phyloP scores from a whole-genome alignment of 2,797 vertebrate species.

The Enteromius fasciolatus region DNA sequence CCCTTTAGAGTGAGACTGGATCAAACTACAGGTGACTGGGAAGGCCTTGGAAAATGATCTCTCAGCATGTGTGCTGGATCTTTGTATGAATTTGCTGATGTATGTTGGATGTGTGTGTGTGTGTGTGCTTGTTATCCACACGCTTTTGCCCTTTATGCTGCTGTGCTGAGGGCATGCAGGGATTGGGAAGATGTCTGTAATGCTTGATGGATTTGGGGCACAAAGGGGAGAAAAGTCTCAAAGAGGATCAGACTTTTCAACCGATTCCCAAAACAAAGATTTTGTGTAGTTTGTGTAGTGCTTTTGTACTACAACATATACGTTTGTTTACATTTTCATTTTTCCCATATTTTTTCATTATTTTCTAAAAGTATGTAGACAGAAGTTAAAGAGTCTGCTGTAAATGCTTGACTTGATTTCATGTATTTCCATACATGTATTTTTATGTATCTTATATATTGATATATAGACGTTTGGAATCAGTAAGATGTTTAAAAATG shows the following conservation, averaged over 20 bases:
- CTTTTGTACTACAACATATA: neutral
- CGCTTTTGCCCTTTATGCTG: slow-evolving; percentile 5
- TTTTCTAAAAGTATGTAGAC: neutral
- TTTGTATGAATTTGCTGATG: slow-evolving; percentile 35
- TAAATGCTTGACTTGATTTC: neutral
- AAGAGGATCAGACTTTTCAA: slow-evolving; percentile 39
- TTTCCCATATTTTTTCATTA: neutral
- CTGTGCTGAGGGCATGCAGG: slow-evolving; percentile 38
- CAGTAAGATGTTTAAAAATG: neutral
- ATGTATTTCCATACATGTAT: neutral
- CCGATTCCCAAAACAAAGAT: neutral
- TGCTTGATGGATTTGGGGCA: slow-evolving; percentile 21
- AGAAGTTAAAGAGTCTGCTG: neutral
- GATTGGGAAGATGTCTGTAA: slow-evolving; percentile 21
- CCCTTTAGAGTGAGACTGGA: slow-evolving; percentile 26
- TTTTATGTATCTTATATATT: neutral
- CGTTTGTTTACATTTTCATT: neutral
- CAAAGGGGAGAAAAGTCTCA: neutral
- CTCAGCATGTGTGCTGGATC: slow-evolving; percentile 26
- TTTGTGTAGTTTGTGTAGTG: neutral
- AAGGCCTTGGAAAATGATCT: slow-evolving; percentile 19
- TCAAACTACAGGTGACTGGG: slow-evolving; percentile 23
- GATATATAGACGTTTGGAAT: neutral
- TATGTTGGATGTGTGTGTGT: slow-evolving; percentile 4
- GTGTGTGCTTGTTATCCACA: slow-evolving; percentile 13